phyloP scores from a whole-genome alignment of 2,888 invertebrate species.

The Meiosimyza platycephala region DNA sequence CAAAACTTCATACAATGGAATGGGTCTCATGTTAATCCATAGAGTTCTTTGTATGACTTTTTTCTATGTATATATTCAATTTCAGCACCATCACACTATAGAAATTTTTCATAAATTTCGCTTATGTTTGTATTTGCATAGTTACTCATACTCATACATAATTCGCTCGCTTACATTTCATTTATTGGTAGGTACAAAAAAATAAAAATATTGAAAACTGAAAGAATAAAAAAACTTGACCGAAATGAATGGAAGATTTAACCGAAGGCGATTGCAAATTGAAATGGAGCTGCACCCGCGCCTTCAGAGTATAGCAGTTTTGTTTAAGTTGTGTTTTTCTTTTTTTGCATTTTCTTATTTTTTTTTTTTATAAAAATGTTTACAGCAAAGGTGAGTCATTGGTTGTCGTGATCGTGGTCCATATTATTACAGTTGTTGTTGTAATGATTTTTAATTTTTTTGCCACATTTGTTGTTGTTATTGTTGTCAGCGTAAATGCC shows the following conservation, averaged over 20 bases:
- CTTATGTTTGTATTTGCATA: not conserved
- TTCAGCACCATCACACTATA: too few relatives aligned
- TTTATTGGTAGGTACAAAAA: too few relatives aligned
- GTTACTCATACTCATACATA: too few relatives aligned
- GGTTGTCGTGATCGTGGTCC: conserved; percentile 3
- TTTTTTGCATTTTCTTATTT: not conserved
- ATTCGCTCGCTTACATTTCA: too few relatives aligned
- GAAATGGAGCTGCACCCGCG: conserved; percentile 15
- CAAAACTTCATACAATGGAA: too few relatives aligned
- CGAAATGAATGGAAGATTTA: conserved; percentile 7
- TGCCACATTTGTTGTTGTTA: conserved; percentile 30
- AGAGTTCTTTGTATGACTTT: too few relatives aligned
- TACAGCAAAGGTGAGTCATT: not conserved
- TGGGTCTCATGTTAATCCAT: too few relatives aligned
- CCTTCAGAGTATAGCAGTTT: not conserved
- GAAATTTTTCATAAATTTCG: not conserved
- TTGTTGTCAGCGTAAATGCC: not conserved
- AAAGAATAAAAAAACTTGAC: not conserved
- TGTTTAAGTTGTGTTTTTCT: too few relatives aligned
- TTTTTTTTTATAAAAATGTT: not conserved
- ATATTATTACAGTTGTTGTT: conserved; percentile 28
- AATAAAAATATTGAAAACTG: too few relatives aligned
- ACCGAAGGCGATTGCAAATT: conserved; percentile 14
- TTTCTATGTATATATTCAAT: too few relatives aligned
- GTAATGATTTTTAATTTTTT: conserved; percentile 19